Base-by-base conservation (phyloP, 53 echinoderm and acorn worm genomes). In the Zoroaster sp. region DNA sequence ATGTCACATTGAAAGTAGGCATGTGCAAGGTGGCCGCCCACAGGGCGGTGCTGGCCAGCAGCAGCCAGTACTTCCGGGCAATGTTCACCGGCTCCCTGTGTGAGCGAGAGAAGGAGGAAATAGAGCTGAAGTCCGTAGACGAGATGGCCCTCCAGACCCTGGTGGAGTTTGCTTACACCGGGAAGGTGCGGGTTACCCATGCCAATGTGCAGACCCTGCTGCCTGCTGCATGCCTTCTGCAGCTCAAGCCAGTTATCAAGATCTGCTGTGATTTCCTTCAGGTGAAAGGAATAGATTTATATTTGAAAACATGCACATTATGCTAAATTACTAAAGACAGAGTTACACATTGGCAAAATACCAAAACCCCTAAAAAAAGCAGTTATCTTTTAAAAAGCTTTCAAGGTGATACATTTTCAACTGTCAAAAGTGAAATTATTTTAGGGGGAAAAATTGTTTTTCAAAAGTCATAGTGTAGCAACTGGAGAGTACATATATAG, bases 41-140 rank as follows among this genome's bases (percentile, higher is more conserved):
- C 44, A 55, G 97, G 32, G 93, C 94, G 4, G 94, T 97, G 42
- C 69, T 97, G 20, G 88, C 97, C 25, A 95, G 97, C 51, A 83
- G 95, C 44, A 95, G 95, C 72, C 95, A 95, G 5, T 97, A 97
- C 74, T 97, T 97, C 79, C 85, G 90, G 31, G 97, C 97, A 35
- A 97, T 97, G 97, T 95, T 97, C 75, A 95, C 93, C 18, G 97
- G 97, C 15, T 95, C 82, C 70, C 73, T 97, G 39, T 92, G 95
- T 63, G 97, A 97, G 80, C 87, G 92, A 34, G 92, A 95, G 21
- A 95, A 97, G 68, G 95, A 95, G 49, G 97, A 97, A 78, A 95
- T 97, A 35, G 97, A 97, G 76, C 71, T 97, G 69, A 95, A 97
- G 91, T 95, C 95, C 0, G 88, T 97, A 3, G 95, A 97, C 74